Evolutionary conservation across 2,888 invertebrate genomes (phyloP), one percentile per base, ranked within the genome.

Genomic region (Macrophya alboannulata): DNA sequence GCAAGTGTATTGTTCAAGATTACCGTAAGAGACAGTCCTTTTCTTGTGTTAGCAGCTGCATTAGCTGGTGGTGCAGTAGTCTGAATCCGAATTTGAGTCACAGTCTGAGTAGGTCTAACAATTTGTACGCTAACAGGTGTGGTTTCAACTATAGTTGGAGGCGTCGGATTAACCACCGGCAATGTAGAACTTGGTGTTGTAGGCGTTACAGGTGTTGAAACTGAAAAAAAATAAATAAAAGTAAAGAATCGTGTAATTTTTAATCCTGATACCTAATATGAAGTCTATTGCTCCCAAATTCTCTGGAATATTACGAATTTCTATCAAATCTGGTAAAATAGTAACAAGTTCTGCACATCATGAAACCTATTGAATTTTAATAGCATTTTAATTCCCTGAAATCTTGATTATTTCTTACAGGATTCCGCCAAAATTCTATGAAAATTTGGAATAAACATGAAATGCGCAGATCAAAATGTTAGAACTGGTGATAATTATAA

Each of bases 1-100:
- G 4, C 9, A 74, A 74, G 21, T 9, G 62, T 10, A 21, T 74
- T 8, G 51, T 51, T 77, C 21, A 84, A 62, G 21, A 92, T 92
- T 91, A 96, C 96, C 93, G 97, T 97, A 45, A 97, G 95, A n/a
- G 96, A 96, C 5, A 97, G 93, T 59, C 96, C 96, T 89, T 96
- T 94, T 87, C 96, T 92, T 85, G 96, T 94, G 88, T 94, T 95
- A 0, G 94, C 92, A 8, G 94, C 92, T 1, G 95, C 91, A 86
- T 91, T 92, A n/a, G 91, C 92, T 2, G 95, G 94, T 88, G 94
- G 89, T 21, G 92, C 89, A 4, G 91, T 91, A 9, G 92, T 91
- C 86, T 95, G 95, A 89, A 95, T 94, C 87, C 95, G 93, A 88
- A 95, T 95, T 90, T 95, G 95, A 0, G 95, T 95, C 21, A 95